Base-by-base conservation (phyloP, 2,797 vertebrate genomes). In the Mallotus villosus region DNA sequence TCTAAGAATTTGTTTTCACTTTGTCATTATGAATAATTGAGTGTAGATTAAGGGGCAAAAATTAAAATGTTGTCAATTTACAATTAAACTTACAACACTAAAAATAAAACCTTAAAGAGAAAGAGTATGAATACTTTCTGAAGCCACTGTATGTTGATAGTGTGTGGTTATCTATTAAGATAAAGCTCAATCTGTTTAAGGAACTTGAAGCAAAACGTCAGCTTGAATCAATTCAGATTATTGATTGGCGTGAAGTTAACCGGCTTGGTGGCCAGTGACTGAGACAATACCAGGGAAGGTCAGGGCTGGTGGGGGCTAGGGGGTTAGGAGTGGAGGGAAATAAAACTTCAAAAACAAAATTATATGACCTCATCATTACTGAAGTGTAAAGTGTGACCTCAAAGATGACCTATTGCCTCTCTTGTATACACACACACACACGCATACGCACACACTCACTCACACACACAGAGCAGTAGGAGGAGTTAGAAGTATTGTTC, bases 401-500 rank as follows among this genome's bases (percentile, higher is more conserved):
- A 80, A 86, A 88, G 76, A 74, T n/a, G 29, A 22, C 68, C 58
- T 70, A 25, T 71, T 67, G 78, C 75, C 68, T 70, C 80, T 70
- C 62, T 77, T 72, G 74, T 19, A 29, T 71, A 53, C 24, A 37
- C 66, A 57, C 66, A 53, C 66, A 53, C 66, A 29, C 65, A 67
- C 65, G 55, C 65, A 55, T 4, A 65, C 29, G 62, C 58, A 68
- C 58, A 62, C 24, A 67, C 41, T 57, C 69, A 32, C 34, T 22
- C 70, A 69, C 66, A 34, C 53, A 61, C 53, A 65, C 76, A 41
- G 17, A 29, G 14, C 7, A 62, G 72, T 85, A 83, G 90, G 74
- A 86, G 89, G 89, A 86, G 90, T 62, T 66, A 0, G 46, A 2
- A 60, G 72, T 67, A 86, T 90, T 91, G 87, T 91, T 90, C 75